Base-by-base conservation (phyloP, 2,888 invertebrate species). In the Strigamia crassipes region DNA sequence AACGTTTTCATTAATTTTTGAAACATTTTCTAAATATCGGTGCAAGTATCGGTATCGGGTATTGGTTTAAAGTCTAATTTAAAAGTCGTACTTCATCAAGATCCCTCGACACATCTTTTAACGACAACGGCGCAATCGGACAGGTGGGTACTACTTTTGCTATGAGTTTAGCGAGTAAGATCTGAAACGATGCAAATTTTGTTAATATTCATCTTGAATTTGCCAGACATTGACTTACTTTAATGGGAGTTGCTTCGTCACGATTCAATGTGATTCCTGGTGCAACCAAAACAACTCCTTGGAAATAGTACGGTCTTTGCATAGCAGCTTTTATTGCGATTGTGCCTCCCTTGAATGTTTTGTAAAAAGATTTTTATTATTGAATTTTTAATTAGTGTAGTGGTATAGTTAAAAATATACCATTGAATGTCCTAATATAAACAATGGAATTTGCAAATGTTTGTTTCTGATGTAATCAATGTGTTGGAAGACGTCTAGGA, bases 361-460 rank as follows among this genome's bases (percentile, higher is more conserved):
- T n/a, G n/a, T n/a, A n/a, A n/a, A 34, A 34, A 34, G 4, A 34
- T 34, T 34, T 34, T 34, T 34, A 5, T 34, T 34, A 34, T 34
- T 34, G 3, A 34, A 34, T 34, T 34, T 34, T 34, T 5, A 34
- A 34, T 5, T 34, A n/a, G n/a, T n/a, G n/a, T n/a, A 34, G 6
- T 34, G 34, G 3, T 34, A 34, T 5, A 34, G 3, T 34, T 34
- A 77, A 79, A 61, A 61, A 61, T 41, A 83, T 84, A 89, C 89
- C 89, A 89, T 89, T 10, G 89, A 89, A 85, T 89, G 89, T n/a
- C 89, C 89, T 51, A 89, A 84, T 18, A 89, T 83, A 84, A 87
- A 89, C 31, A 87, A 84, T 0, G 88, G 88, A n/a, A 87, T 80
- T 15, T 85, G 83, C 0, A 87, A 86, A 83, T 86, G 86, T 42